Evolutionary conservation across 2,888 invertebrate species (phyloP).

Genomic region (Lasioglossum morio): DNA sequence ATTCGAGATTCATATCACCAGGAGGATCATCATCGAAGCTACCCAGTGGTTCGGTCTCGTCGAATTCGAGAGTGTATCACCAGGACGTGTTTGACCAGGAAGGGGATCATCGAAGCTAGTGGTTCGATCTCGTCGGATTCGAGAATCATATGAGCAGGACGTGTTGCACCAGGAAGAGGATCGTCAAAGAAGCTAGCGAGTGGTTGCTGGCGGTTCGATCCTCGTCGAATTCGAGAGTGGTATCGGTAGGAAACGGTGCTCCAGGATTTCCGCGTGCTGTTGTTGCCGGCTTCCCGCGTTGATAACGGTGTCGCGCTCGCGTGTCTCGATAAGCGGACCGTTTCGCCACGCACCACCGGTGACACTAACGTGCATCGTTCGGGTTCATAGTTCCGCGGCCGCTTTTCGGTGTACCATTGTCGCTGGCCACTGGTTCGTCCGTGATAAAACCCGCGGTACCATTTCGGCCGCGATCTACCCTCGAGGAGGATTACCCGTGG

Average conservation of each 20-base stretch:
- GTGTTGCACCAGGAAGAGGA: too few relatives aligned
- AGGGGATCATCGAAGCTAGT: too few relatives aligned
- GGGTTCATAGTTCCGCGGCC: constrained; percentile 9
- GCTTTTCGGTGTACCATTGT: constrained; percentile 32
- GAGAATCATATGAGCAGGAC: too few relatives aligned
- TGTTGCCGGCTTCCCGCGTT: constrained; percentile 5
- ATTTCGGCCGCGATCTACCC: neutral
- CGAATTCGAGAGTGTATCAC: too few relatives aligned
- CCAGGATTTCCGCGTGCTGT: constrained; percentile 10
- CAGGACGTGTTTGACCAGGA: too few relatives aligned
- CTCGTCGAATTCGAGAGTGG: neutral
- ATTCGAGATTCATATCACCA: too few relatives aligned
- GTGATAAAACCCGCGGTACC: neutral
- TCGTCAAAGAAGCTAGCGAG: too few relatives aligned
- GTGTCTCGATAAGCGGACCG: constrained; percentile 25
- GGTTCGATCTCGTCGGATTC: neutral
- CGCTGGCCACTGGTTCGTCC: neutral
- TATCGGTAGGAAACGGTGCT: neutral
- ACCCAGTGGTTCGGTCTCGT: too few relatives aligned
- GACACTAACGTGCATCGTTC: constrained; percentile 20
- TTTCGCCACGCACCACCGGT: constrained; percentile 20
- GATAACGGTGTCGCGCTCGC: constrained; percentile 23
- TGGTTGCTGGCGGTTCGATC: too few relatives aligned
- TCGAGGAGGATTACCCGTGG: neutral
- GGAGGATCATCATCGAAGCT: too few relatives aligned